Base-by-base conservation (phyloP, 2,113 vertebrate genomes). In the Sphyrna mokarran region DNA sequence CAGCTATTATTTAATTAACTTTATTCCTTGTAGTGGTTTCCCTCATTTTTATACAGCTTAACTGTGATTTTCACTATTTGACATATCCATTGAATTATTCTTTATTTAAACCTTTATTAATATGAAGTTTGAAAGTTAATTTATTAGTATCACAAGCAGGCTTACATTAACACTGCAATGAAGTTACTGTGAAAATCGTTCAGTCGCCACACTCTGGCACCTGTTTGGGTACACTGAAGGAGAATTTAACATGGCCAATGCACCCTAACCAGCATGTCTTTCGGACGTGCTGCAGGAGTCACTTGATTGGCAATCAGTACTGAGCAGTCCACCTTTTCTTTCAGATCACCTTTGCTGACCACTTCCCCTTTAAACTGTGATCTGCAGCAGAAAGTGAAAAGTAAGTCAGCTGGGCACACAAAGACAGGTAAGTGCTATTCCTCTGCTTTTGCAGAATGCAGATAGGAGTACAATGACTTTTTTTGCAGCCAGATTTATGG, bases 361-460 rank as follows among this genome's bases (percentile, higher is more conserved):
- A 97, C 97, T 90, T 99, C 99, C 96, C 98, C 98, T 0, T 97
- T 99, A 96, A 96, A 96, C 85, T 96, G 96, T 95, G 95, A 97
- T 76, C 94, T 96, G 20, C 96, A 96, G 96, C 97, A 97, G 97
- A 98, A 97, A 95, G 97, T 96, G 54, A 85, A 11, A 8, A 0
- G 76, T 14, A 97, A 97, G 95, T 87, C 96, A 96, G 11, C 80
- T 26, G 72, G n/a, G 18, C 97, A 70, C 37, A 97, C 97, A 96
- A 97, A 96, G 72, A 90, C 96, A 96, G 97, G 98, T 99, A 96
- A 97, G 98, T 69, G 72, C 43, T 78, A 76, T 66, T 72, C 95
- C 85, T 95, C 66, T 85, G 11, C 43, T 54, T 72, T 22, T 29
- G 5, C 11, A 43, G 10, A 54, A 18, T 72, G 14, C 29, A 1